Conservation (phyloP, 2,797 vertebrate species). For the Mallotus villosus region DNA sequence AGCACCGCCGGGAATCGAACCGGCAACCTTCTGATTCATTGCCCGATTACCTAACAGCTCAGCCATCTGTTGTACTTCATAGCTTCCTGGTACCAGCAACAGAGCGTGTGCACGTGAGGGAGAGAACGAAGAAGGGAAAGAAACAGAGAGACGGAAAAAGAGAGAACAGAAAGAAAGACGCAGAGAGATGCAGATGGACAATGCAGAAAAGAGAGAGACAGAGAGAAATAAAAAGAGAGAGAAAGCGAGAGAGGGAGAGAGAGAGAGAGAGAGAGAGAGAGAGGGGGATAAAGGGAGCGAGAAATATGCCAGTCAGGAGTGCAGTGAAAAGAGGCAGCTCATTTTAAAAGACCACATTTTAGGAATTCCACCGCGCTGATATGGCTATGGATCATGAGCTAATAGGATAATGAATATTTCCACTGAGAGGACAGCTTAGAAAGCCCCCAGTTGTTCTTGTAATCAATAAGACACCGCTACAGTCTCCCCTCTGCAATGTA, state of each 20-base stretch:
- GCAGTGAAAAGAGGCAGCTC: background rate
- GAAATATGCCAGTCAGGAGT: background rate
- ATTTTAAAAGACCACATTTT: background rate
- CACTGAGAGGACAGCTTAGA: background rate
- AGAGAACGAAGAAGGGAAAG: no score
- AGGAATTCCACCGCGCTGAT: background rate
- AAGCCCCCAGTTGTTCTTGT: background rate
- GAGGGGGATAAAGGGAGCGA: background rate
- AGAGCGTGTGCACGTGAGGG: background rate
- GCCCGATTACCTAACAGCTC: no score
- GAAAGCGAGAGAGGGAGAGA: background rate
- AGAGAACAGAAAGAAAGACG: background rate
- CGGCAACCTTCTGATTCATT: no score
- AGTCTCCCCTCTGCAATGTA: background rate
- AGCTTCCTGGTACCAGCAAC: no score
- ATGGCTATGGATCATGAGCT: background rate
- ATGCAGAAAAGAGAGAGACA: background rate
- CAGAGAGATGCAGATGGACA: background rate
- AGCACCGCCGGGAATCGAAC: no score
- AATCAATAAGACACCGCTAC: background rate
- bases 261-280: background rate
- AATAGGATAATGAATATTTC: background rate
- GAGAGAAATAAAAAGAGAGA: background rate
- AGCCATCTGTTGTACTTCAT: no score
- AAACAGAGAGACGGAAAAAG: background rate